These are phyloP conservation scores for Dasysyrphus tricinctus DNA, from an alignment of 2,888 invertebrate species.

Conservation along the genomic window DNA sequence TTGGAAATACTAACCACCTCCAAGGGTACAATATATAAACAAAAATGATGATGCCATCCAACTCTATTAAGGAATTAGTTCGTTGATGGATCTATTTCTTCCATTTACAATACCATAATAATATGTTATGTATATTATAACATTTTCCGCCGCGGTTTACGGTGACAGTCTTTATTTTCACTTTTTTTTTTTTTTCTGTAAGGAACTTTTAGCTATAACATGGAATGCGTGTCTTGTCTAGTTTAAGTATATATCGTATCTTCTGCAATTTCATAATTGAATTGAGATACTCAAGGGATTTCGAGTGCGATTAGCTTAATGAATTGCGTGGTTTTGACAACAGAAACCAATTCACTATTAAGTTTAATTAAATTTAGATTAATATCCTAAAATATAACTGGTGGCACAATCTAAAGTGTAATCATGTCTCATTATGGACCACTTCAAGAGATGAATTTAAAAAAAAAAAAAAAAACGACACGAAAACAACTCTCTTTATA, in stretches of 20 bases:
- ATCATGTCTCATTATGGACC: slow-evolving; percentile 51
- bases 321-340: slow-evolving; percentile 65
- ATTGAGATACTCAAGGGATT: slow-evolving; percentile 35
- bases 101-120: slow-evolving; percentile 45
- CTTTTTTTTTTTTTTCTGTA: background rate
- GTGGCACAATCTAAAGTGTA: slow-evolving; percentile 17
- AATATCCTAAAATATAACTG: slow-evolving; percentile 24
- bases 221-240: slow-evolving; percentile 35
- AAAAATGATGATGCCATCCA: slow-evolving; percentile 1
- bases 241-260: background rate
- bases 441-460: slow-evolving; percentile 46
- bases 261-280: slow-evolving; percentile 53
- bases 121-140: slow-evolving; percentile 13
- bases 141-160: slow-evolving; percentile 6
- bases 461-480: background rate
- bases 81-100: slow-evolving; percentile 41
- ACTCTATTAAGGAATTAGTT: slow-evolving; percentile 42
- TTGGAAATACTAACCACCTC: background rate
- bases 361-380: slow-evolving; percentile 66
- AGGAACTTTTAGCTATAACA: background rate
- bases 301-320: slow-evolving; percentile 58
- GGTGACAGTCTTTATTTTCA: slow-evolving; percentile 1
- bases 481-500: slow-evolving; percentile 16
- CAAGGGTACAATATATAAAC: background rate
- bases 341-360: slow-evolving; percentile 54